Base-by-base conservation (phyloP, 1,140 invertebrate species). In the Hylaeus volcanicus region DNA sequence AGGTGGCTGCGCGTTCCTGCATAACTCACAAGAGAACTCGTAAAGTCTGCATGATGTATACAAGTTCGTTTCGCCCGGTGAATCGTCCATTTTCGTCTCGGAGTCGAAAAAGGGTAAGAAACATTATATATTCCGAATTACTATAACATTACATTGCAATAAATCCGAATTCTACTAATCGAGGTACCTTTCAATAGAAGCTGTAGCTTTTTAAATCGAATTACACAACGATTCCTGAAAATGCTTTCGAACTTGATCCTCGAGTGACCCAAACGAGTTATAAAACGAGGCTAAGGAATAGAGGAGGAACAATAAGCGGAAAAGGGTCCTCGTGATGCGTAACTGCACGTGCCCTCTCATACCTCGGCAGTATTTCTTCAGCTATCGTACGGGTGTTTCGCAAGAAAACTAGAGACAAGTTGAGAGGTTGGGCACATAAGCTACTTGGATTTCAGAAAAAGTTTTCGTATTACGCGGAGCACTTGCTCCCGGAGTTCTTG, bases 371-470 rank as follows among this genome's bases (percentile, higher is more conserved):
- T 63, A 79, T 68, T 75, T 68, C 45, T 53, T 45, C 14, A 15
- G 45, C 60, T 68, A 65, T 68, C 69, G 48, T 15, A 15, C 39
- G 26, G 5, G 8, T 81, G 14, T 69, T 75, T 11, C 55, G 51
- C 70, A 11, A 73, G 53, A 37, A 14, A 55, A 68, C 41, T 41
- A 26, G 12, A 66, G 70, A 74, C 69, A n/a, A 63, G 64, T 69
- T 48, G 60, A 77, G 53, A 74, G 69, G 53, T 48, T 48, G 3
- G 69, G 73, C 63, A 75, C 60, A 63, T 83, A 80, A 83, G 76
- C 81, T 73, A 80, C 72, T 86, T 85, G 74, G 60, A 84, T 77
- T 83, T 77, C 39, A 76, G 61, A 71, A 56, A 81, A 75, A 74
- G 43, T 75, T 85, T 78, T 82, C 55, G 41, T 41, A 58, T 85